These are phyloP conservation scores for Nestor notabilis DNA, from an alignment of 2,113 vertebrate species.

Conservation along the genomic window DNA sequence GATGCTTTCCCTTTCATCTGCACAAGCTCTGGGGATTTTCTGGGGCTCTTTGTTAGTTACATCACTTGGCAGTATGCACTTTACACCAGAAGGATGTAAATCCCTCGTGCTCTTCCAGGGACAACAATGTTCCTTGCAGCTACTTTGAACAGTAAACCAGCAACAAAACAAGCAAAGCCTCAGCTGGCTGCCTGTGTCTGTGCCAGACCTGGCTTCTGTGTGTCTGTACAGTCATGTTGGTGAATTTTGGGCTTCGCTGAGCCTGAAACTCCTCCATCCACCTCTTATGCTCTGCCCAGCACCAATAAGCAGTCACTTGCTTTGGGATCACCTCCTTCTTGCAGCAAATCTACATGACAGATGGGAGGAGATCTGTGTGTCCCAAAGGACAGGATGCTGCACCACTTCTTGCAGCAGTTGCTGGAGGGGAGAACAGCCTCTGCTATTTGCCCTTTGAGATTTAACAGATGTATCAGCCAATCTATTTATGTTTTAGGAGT, in stretches of 20 bases:
- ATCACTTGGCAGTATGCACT: not conserved
- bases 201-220: not conserved
- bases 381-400: not conserved
- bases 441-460: not conserved
- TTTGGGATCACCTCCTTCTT: not conserved
- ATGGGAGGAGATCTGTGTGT: not conserved
- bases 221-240: rapidly evolving
- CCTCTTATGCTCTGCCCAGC: not conserved
- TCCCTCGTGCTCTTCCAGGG: not conserved
- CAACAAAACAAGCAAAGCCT: not conserved
- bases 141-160: not conserved
- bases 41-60: not conserved
- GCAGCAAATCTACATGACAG: not conserved
- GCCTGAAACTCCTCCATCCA: not conserved
- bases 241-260: not conserved
- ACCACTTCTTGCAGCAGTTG: not conserved
- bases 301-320: not conserved
- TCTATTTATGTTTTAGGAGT: not conserved
- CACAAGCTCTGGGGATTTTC: not conserved
- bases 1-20: not conserved
- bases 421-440: not conserved
- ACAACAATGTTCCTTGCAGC: not conserved
- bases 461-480: not conserved
- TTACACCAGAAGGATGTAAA: not conserved
- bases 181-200: not conserved